Evolutionary conservation across 64 coral and sea anemone species (phyloP), one percentile per base, ranked within the genome.

Genomic region (Acropora tenuis): DNA sequence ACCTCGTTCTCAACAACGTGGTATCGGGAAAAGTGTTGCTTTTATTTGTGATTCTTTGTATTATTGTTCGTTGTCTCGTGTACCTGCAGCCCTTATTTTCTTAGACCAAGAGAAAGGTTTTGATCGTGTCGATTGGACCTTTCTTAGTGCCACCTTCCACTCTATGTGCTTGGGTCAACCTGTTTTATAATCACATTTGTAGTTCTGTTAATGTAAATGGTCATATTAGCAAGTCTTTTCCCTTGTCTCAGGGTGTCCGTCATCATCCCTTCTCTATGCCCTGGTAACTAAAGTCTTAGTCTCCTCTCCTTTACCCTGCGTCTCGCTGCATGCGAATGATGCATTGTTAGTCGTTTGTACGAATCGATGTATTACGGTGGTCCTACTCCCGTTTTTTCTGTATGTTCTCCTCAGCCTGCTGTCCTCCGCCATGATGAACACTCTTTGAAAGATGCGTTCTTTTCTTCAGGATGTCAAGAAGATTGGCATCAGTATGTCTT

Each of bases 91-190:
- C 1, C 0, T 74, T 0, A 7, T 90, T 2, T 80, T 77, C 3
- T 2, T 95, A 4, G 88, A 90, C 15, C 88, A 94, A 5, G 87
- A 94, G 18, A 93, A 88, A n/a, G 84, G 77, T 2, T 93, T 93
- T 6, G 91, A 94, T 18, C 6, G 93, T 0, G 93, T 95, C 0
- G 88, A 95, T 8, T 90, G 76, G 76, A 17, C 45, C 1, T 78
- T 78, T 2, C 6, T 78, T 15, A 11, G 3, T 6, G 48, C 76
- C 2, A 78, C 76, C 0, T 16, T 78, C 1, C 5, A 13, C 0
- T 0, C 3, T 17, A 50, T 78, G 76, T 45, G 76, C 0, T 78
- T 89, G 87, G 87, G 57, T 89, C 5, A 0, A 4, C 1, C 15
- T 89, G 2, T 79, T 89, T 7, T 89, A 89, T 4, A 68, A 50